A percentile compares a stretch with the other conserved stretches of the same genome.
phyloP scores from a whole-genome alignment of 2,888 invertebrate genomes.

The Spodoptera exigua region DNA sequence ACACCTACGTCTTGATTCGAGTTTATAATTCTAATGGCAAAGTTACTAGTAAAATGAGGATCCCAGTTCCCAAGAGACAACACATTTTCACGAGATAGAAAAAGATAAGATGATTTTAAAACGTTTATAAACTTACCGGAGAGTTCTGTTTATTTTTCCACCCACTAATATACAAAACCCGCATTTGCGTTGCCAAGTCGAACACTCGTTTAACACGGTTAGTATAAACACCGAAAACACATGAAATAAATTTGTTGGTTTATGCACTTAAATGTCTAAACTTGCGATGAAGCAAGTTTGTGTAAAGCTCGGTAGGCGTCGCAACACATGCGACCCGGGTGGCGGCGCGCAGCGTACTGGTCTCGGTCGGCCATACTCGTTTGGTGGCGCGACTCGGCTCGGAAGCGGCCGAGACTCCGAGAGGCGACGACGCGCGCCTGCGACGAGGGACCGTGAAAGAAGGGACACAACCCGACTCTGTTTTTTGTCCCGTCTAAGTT shows the following conservation, averaged over 20 bases:
- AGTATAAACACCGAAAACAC: slow-evolving; percentile 70
- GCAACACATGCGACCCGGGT: slow-evolving; percentile 70
- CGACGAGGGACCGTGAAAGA: slow-evolving; percentile 78
- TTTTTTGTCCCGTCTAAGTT: slow-evolving; percentile 85
- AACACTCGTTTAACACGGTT: slow-evolving; percentile 71
- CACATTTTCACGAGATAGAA: slow-evolving; percentile 51
- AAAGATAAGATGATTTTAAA: slow-evolving; percentile 61
- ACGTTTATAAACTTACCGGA: slow-evolving; percentile 81
- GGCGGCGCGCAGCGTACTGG: slow-evolving; percentile 80
- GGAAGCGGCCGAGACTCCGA: slow-evolving; percentile 57
- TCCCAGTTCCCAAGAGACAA: slow-evolving; percentile 53
- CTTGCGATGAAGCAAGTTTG: slow-evolving; percentile 72
- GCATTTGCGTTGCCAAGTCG: slow-evolving; percentile 77
- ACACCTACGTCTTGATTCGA: slow-evolving; percentile 20
- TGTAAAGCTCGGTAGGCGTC: slow-evolving; percentile 56
- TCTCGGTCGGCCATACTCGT: slow-evolving; percentile 54
- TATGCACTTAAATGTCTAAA: slow-evolving; percentile 72
- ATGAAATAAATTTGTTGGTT: slow-evolving; percentile 68
- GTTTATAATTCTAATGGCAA: background rate
- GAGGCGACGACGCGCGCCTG: slow-evolving; percentile 46
- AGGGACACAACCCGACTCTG: slow-evolving; percentile 79
- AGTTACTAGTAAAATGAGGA: slow-evolving; percentile 32
- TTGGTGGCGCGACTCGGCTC: slow-evolving; percentile 56
- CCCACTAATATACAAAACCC: slow-evolving; percentile 74
- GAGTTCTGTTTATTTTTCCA: slow-evolving; percentile 84